These are phyloP conservation scores for Cerastis leucographa DNA, from an alignment of 2,888 invertebrate genomes.

Conservation along the genomic window DNA sequence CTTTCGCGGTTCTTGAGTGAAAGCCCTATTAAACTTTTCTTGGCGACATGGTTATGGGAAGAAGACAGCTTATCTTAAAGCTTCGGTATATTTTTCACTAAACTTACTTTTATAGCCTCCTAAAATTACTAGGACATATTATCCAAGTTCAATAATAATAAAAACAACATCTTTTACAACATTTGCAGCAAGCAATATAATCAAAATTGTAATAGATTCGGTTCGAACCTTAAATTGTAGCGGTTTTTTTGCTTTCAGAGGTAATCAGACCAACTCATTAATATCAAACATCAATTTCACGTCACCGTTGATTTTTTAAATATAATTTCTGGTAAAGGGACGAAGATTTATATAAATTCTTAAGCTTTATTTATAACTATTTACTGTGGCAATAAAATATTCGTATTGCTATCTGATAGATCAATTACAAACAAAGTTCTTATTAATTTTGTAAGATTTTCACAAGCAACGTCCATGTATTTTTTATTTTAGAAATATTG, in stretches of 20 bases:
- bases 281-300: conserved; percentile 29
- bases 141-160: background rate
- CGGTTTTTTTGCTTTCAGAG: background rate
- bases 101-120: background rate
- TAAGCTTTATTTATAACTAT: conserved; percentile 9
- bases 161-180: too few species aligned
- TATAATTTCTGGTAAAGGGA: conserved; percentile 38
- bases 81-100: background rate
- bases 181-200: too few species aligned
- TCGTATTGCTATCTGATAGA: background rate
- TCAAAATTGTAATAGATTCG: too few species aligned
- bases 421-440: background rate
- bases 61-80: background rate
- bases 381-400: conserved; percentile 16
- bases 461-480: background rate
- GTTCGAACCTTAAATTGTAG: too few species aligned
- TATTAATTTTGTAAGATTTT: background rate
- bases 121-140: background rate
- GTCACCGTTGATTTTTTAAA: background rate
- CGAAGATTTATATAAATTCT: conserved; percentile 10
- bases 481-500: background rate
- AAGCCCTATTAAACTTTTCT: conserved; percentile 41
- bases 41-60: conserved; percentile 18
- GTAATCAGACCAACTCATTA: conserved; percentile 8
- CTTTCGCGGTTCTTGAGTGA: conserved; percentile 34